A percentile compares a stretch with the other conserved stretches of the same genome.
Evolutionary conservation across 2,113 vertebrate species (phyloP).

Genomic region (Dicaeum eximium): DNA sequence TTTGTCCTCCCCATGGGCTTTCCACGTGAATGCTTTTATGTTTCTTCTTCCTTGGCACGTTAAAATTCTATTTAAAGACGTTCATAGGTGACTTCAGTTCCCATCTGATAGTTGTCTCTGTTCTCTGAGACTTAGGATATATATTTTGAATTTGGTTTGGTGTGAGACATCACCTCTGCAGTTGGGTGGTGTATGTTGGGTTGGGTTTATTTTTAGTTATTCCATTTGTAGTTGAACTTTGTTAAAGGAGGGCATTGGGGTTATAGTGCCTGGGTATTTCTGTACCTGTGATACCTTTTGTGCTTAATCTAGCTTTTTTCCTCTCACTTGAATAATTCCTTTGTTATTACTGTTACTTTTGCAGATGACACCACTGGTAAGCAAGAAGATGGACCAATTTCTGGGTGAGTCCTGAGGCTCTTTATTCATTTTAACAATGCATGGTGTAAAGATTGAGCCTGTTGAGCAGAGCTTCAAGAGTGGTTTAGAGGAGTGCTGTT

Average conservation of each 20-base stretch:
- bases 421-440: neutral
- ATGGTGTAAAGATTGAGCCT: neutral
- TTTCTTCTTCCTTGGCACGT: neutral
- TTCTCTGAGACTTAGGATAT: neutral
- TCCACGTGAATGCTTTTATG: too few relatives aligned
- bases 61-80: neutral
- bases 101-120: neutral
- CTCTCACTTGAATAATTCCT: neutral
- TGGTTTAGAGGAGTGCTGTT: neutral
- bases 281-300: neutral
- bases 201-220: neutral
- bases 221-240: neutral
- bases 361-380: conserved; percentile 67
- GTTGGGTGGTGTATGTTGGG: neutral
- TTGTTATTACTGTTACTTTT: neutral
- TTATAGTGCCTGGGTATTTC: neutral
- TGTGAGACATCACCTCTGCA: neutral
- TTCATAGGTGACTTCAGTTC: neutral
- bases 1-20: neutral
- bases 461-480: accelerated
- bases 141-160: neutral
- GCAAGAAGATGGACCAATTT: conserved; percentile 66
- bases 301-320: neutral
- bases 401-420: conserved; percentile 53
- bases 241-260: neutral